Conservation (phyloP, 2,888 invertebrate species). For the Pollenia labialis region DNA sequence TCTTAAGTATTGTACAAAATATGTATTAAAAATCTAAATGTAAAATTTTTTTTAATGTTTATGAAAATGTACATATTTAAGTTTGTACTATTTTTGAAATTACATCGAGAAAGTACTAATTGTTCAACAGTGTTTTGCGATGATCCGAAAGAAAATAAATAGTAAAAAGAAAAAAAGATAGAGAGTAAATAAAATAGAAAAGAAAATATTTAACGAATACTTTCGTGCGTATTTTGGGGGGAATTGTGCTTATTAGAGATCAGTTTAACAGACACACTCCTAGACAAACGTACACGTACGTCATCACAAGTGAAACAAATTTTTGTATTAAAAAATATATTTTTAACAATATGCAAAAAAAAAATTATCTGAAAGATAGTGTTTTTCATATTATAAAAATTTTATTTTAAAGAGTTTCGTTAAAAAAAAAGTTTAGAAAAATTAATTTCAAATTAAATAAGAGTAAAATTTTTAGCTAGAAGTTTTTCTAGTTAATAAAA, state of each 20-base stretch:
- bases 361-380: background rate
- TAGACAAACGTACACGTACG: conserved; percentile 43
- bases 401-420: background rate
- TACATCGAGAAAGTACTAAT: background rate
- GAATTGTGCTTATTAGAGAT: conserved; percentile 58
- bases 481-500: no score
- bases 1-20: no score
- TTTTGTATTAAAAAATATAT: background rate
- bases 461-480: no score
- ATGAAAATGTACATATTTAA: no score
- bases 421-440: background rate
- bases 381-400: background rate
- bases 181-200: conserved; percentile 41
- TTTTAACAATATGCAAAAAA: background rate
- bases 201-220: conserved; percentile 51
- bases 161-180: conserved; percentile 27
- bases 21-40: no score
- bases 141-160: conserved; percentile 4
- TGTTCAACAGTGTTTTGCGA: background rate
- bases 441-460: background rate
- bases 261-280: conserved; percentile 49
- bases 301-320: background rate
- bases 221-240: conserved; percentile 60
- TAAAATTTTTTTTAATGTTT: no score
- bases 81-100: no score